phyloP scores from a whole-genome alignment of 2,888 invertebrate genomes.

The Rhingia rostrata region DNA sequence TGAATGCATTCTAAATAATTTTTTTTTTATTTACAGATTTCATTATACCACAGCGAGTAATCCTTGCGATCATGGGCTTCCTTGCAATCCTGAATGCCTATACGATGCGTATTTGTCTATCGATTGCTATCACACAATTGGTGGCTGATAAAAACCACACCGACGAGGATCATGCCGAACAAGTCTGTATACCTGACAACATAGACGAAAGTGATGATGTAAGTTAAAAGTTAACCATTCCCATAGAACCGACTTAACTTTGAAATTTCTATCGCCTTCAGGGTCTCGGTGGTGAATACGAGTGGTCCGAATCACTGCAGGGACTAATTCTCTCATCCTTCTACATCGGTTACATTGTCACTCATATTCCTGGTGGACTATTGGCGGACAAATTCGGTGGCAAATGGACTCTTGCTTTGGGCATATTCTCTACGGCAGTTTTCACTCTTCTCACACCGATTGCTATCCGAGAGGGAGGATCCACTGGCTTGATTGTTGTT shows the following conservation, averaged over 20 bases:
- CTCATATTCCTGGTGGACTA: conserved; percentile 92
- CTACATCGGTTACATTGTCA: conserved; percentile 93
- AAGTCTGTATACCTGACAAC: conserved; percentile 78
- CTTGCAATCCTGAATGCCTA: conserved; percentile 89
- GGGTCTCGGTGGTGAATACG: conserved; percentile 78
- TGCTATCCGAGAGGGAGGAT: conserved; percentile 86
- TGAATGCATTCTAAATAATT: not conserved
- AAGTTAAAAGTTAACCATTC: conserved; percentile 32
- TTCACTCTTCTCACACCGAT: conserved; percentile 92
- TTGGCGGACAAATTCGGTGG: conserved; percentile 93
- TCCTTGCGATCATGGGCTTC: conserved; percentile 88
- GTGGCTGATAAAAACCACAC: conserved; percentile 81
- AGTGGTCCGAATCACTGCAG: conserved; percentile 89
- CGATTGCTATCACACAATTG: conserved; percentile 89
- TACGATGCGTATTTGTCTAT: conserved; percentile 89
- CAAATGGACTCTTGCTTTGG: conserved; percentile 91
- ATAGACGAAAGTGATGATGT: conserved; percentile 69
- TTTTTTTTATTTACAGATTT: conserved; percentile 77
- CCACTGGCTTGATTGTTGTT: conserved; percentile 88
- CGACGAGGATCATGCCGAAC: conserved; percentile 64
- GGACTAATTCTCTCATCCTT: conserved; percentile 92
- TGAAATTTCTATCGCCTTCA: not conserved
- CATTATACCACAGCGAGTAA: conserved; percentile 85
- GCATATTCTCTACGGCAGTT: conserved; percentile 91
- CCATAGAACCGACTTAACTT: not conserved